These are phyloP conservation scores for Polyodon spathula DNA, from an alignment of 2,113 vertebrate species.

Conservation along the genomic window DNA sequence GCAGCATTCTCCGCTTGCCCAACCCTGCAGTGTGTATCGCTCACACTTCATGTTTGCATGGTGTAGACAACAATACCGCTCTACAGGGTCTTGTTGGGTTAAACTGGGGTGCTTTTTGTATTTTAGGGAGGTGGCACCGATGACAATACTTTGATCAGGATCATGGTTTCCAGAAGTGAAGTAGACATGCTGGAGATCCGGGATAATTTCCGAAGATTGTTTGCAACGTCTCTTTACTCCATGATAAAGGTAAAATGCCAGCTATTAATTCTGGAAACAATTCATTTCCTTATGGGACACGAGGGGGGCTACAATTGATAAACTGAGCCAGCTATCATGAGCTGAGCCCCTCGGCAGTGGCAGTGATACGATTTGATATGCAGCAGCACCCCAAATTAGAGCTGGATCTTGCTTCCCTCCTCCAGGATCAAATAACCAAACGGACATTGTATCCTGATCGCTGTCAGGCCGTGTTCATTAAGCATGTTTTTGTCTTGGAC, in stretches of 20 bases:
- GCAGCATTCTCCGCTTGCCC: background rate
- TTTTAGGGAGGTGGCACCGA: conserved; percentile 83
- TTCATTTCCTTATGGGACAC: background rate
- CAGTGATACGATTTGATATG: background rate
- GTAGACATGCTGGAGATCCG: conserved; percentile 80
- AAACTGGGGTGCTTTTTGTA: background rate
- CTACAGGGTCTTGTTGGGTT: too few species aligned
- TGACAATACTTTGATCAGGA: conserved; percentile 77
- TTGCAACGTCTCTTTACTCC: conserved; percentile 67
- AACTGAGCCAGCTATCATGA: background rate
- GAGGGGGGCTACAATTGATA: background rate
- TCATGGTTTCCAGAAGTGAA: conserved; percentile 88
- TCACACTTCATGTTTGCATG: too few species aligned
- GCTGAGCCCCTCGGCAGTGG: background rate
- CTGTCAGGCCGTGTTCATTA: too few species aligned
- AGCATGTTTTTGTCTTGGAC: too few species aligned
- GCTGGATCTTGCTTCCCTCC: too few species aligned
- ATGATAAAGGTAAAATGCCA: conserved; percentile 55
- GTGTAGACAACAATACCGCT: too few species aligned
- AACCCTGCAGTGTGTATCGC: background rate
- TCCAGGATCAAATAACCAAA: too few species aligned
- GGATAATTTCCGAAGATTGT: conserved; percentile 65
- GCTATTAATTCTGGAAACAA: background rate
- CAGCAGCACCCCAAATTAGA: background rate
- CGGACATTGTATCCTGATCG: too few species aligned